These are phyloP conservation scores for Drosophila subsilvestris DNA, from an alignment of 2,888 invertebrate species.

Conservation along the genomic window DNA sequence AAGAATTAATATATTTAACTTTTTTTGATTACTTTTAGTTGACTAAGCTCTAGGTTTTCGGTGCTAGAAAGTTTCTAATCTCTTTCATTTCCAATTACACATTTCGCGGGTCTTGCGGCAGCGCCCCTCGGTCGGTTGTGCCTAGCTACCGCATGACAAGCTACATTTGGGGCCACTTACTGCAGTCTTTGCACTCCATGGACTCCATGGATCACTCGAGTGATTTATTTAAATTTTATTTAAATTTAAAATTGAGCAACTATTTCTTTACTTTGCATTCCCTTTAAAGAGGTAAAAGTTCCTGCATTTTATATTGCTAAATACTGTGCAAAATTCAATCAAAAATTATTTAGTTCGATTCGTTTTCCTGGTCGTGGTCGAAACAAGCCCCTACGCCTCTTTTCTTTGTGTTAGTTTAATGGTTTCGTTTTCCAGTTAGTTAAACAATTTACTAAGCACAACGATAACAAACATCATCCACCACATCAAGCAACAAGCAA, in stretches of 20 bases:
- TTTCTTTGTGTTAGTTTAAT: constrained; percentile 16
- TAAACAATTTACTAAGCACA: constrained; percentile 39
- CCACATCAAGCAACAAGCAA: constrained; percentile 1
- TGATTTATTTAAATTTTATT: too few relatives aligned
- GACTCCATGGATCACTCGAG: too few relatives aligned
- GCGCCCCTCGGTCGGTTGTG: not conserved
- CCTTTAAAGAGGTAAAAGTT: not conserved
- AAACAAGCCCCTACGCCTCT: not conserved
- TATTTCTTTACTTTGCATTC: not conserved
- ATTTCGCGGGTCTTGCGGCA: not conserved
- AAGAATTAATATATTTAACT: too few relatives aligned
- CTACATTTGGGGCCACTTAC: not conserved
- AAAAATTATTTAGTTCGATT: not conserved
- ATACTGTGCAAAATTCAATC: not conserved
- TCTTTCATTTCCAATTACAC: not conserved
- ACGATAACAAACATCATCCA: constrained; percentile 16
- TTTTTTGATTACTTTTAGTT: not conserved
- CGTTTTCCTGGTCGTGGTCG: not conserved
- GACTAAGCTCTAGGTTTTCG: not conserved
- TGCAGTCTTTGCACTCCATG: too few relatives aligned
- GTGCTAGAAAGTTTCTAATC: too few relatives aligned
- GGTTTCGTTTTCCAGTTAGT: constrained; percentile 44
- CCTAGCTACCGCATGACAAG: not conserved
- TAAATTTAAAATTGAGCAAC: not conserved
- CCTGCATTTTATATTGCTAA: not conserved